These are phyloP conservation scores for Sicus ferrugineus DNA, from an alignment of 2,888 invertebrate species.

Conservation along the genomic window DNA sequence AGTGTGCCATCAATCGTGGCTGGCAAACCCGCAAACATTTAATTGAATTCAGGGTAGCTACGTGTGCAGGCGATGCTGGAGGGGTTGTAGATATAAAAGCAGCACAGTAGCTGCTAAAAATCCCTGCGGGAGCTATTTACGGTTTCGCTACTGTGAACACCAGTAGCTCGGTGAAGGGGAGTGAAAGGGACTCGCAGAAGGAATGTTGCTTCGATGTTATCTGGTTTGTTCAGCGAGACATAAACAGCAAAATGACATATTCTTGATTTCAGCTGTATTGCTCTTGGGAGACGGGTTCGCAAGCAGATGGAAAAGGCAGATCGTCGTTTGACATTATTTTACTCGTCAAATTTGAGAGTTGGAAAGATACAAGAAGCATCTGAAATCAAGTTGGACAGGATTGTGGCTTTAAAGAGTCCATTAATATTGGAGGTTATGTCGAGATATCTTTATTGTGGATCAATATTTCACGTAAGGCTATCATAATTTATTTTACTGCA, in stretches of 20 bases:
- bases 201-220: conserved; percentile 41
- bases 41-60: conserved; percentile 56
- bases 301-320: no score
- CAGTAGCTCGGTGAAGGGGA: conserved; percentile 12
- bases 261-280: conserved; percentile 38
- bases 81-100: not conserved
- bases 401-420: not conserved
- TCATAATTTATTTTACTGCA: not conserved
- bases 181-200: conserved; percentile 1
- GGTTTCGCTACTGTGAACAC: conserved; percentile 44
- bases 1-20: conserved; percentile 22
- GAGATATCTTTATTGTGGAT: no score
- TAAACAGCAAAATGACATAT: conserved; percentile 39
- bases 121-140: conserved; percentile 64
- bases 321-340: no score
- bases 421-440: no score
- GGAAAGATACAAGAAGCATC: not conserved
- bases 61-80: conserved; percentile 22
- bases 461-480: no score
- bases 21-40: conserved; percentile 50
- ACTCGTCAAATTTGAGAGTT: no score
- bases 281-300: not conserved
- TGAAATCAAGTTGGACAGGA: no score
- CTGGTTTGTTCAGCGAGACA: conserved; percentile 48
- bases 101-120: conserved; percentile 55